Evolutionary conservation across 2,797 vertebrate species (phyloP), one percentile per base, ranked within the genome.

Genomic region (Ctenopoma kingsleyae): DNA sequence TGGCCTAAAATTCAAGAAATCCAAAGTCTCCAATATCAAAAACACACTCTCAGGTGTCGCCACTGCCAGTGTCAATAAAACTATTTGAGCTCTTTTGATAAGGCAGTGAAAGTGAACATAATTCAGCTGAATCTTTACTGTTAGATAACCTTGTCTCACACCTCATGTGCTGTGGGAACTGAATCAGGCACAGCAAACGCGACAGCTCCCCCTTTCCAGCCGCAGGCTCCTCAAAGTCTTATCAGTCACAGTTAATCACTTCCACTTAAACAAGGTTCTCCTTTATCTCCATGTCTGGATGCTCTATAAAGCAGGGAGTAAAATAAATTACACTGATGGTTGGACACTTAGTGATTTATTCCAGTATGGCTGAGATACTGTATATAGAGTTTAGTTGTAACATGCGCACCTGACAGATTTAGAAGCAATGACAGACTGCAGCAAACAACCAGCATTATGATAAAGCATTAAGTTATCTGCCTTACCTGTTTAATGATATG

Each of bases 221-320:
- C 23, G 20, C 20, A 36, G 38, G 71, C 47, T 75, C 47, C 30
- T 66, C 15, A 58, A 41, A 52, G 62, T 30, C 55, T 84, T 86
- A 85, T 88, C 86, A 78, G 84, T 89, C 86, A 88, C 52, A n/a
- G 64, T 77, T 84, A 89, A 85, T 92, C 76, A 87, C 82, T 66
- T 75, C 52, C 63, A 83, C 62, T 82, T 74, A 80, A 64, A 82
- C 65, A 67, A 68, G 63, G 10, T 38, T 74, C 44, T 51, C 16
- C 56, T 66, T 67, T 71, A 71, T 74, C 46, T 36, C 20, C 8
- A 22, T 48, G 48, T 46, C 49, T 25, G 30, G 62, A 48, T 17
- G 69, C 62, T 74, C 56, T n/a, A 17, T 57, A 54, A 83, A 67
- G 50, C n/a, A 35, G 8, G 13, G 54, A 61, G 50, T 49, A 20